Evolutionary conservation across 2,888 invertebrate genomes (phyloP), one percentile per base, ranked within the genome.

Genomic region (Apeira syringaria): DNA sequence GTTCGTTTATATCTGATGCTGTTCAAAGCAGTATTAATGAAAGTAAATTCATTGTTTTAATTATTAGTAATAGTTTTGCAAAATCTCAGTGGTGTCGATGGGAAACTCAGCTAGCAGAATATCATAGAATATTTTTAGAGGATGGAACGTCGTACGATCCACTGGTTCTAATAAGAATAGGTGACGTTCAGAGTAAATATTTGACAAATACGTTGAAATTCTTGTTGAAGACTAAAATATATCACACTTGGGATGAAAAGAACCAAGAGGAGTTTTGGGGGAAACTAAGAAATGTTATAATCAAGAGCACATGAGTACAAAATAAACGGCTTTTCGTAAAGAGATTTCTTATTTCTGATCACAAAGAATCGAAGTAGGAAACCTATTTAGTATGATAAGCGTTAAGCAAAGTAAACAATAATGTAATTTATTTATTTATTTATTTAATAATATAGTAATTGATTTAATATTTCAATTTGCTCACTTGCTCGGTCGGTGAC

Each of bases 21-120:
- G 92, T 95, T 22, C 78, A 93, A 47, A 91, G 87, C 22, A 91
- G 93, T 63, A 92, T 95, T 44, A 91, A 92, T 17, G 88, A 91
- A 39, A 93, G 94, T 65, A 91, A 92, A 45, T 92, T 92, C 61
- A 91, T 94, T 7, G 81, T 95, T 40, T 74, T 95, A 37, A 79
- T 95, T 5, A 87, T 95, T 30, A 94, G 94, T 40, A 92, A 93
- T 58, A 88, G 91, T 55, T 95, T 94, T 68, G 92, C 93, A 0
- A 91, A 92, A 58, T 93, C 94, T 13, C 93, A 94, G 43, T 95
- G 95, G 95, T 93, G 93, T 64, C 82, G 92, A 24, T 92, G 94
- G 91, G 94, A 94, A 63, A 92, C 93, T 6, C 92, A 93, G 56
- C 80, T 94, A 11, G 94, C 94, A 0, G 93, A 94, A 55, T 91